Percentiles rank a stretch among this genome's conserved stretches.
Conservation (phyloP, 1,140 invertebrate genomes). For the Macrobrachium rosenbergii region DNA sequence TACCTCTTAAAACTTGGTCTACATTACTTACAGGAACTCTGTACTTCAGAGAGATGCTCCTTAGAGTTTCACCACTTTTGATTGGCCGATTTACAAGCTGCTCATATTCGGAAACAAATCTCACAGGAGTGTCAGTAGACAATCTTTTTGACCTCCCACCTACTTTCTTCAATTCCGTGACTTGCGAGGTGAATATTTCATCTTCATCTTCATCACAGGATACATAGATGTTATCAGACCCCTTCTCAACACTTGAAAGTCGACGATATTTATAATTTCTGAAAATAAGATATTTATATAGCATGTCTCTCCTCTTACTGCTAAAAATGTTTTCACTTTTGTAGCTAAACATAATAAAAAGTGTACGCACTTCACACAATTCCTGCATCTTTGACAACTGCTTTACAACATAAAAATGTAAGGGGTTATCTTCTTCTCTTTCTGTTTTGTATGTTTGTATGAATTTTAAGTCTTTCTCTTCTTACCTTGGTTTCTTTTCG, state of each 20-base stretch:
- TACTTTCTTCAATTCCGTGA: constrained; percentile 36
- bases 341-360: too few relatives aligned
- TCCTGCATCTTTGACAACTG: too few relatives aligned
- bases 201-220: constrained; percentile 54
- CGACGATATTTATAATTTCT: constrained; percentile 50
- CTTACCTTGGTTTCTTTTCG: too few relatives aligned
- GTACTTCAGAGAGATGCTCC: constrained; percentile 35
- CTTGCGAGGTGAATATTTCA: constrained; percentile 33
- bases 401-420: too few relatives aligned
- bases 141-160: background rate
- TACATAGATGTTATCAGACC: constrained; percentile 33
- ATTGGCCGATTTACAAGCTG: constrained; percentile 43
- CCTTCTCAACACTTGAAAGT: constrained; percentile 47
- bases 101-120: constrained; percentile 31
- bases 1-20: too few relatives aligned
- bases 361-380: too few relatives aligned
- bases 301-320: too few relatives aligned
- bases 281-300: background rate
- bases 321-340: too few relatives aligned
- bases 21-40: constrained; percentile 39
- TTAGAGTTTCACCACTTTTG: constrained; percentile 34
- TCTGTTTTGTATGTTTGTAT: too few relatives aligned
- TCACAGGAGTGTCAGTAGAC: background rate
- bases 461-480: too few relatives aligned
- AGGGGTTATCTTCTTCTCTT: too few relatives aligned